Evolutionary conservation across 1,140 invertebrate species (phyloP), one percentile per base, ranked within the genome.

Genomic region (Druon quercuslanigerum): DNA sequence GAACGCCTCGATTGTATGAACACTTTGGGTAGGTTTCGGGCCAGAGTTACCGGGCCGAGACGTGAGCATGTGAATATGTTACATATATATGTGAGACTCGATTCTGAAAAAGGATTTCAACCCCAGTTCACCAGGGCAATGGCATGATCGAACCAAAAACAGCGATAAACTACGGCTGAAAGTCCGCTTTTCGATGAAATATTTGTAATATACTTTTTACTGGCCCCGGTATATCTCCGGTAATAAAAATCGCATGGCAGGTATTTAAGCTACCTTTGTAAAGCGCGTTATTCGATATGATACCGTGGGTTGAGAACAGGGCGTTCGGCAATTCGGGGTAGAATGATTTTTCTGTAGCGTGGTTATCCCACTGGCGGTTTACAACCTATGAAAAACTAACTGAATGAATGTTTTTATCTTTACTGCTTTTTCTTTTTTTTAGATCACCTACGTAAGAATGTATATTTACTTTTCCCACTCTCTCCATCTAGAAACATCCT

Each of bases 371-470:
- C 88, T 88, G 83, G 85, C 85, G 79, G 85, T 82, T 82, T 85
- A 86, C 82, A 88, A 89, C 77, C 89, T 90, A 90, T 87, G 83
- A 88, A 87, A 90, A 90, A 88, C 87, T 91, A 90, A 90, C 86
- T 90, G 84, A 88, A 85, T 89, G 85, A 87, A 88, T 89, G 83
- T 77, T 85, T 86, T 82, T 85, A 82, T 79, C 79, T 85, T 87
- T 86, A 75, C 84, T 89, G 86, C 79, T 76, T 73, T 76, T 70
- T 84, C 81, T 83, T 80, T 84, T 86, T 85, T 66, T 81, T 85
- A 14, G 33, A 66, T 84, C 76, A 81, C 78, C 88, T 89, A 88
- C 86, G 77, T 87, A 87, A 89, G 87, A 90, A 88, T 88, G 80
- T 81, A 83, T 81, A 79, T 81, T 81, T 86, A 73, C 71, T 81